phyloP scores from a whole-genome alignment of 2,113 vertebrate species.

The Trachemys scripta region DNA sequence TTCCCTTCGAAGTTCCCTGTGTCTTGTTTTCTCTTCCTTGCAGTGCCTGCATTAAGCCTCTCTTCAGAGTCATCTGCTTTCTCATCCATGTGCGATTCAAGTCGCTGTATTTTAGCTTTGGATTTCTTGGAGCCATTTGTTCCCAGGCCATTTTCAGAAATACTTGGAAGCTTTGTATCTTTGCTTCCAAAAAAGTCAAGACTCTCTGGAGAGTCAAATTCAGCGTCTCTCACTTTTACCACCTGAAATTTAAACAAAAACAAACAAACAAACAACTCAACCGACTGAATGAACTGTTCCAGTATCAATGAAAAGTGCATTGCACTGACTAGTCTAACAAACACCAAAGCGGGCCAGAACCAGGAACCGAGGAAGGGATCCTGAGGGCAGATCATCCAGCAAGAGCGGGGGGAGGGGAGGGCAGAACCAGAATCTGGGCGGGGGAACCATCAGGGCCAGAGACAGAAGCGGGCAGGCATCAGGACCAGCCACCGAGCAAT shows the following conservation, averaged over 20 bases:
- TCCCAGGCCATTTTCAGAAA: not conserved
- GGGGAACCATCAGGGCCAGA: too few relatives aligned
- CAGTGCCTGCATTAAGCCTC: not conserved
- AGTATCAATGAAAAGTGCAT: not conserved
- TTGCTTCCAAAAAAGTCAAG: slow-evolving; percentile 80
- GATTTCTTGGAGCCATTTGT: not conserved
- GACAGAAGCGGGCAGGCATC: not conserved
- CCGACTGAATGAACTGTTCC: not conserved
- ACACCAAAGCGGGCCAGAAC: not conserved
- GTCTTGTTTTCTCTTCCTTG: slow-evolving; percentile 72
- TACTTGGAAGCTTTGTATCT: not conserved
- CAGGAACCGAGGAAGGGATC: not conserved
- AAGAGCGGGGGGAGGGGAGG: too few relatives aligned
- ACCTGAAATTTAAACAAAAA: slow-evolving; percentile 58
- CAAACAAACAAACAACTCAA: not conserved
- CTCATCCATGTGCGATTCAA: slow-evolving; percentile 17
- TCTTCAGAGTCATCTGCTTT: slow-evolving; percentile 20
- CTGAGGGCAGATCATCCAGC: too few relatives aligned
- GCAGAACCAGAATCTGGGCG: too few relatives aligned
- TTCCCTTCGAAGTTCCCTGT: slow-evolving; percentile 16
- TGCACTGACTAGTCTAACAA: too few relatives aligned
- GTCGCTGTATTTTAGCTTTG: not conserved
- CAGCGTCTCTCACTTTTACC: slow-evolving; percentile 51
- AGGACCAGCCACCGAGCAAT: not conserved
- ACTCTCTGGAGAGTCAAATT: slow-evolving; percentile 22